Evolutionary conservation across 2,888 invertebrate species (phyloP), one percentile per base, ranked within the genome.

Genomic region (Leptinotarsa tumamoca): DNA sequence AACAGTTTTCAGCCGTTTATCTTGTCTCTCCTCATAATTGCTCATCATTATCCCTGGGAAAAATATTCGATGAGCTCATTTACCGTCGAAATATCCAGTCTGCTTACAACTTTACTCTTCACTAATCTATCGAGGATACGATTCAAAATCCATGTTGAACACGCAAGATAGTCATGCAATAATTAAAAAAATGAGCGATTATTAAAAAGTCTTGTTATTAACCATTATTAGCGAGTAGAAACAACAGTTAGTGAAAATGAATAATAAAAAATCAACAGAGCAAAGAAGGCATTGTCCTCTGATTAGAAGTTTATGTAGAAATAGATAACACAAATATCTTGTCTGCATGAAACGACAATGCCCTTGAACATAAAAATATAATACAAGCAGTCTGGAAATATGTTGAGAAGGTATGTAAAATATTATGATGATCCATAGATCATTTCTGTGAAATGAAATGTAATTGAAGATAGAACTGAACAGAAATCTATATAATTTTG

Each of bases 251-350:
- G 72, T 15, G 72, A 76, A 76, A 78, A 79, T 76, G 75, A 75
- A 79, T 76, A 76, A 79, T 76, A 75, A 78, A 76, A 80, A 80
- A 68, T 68, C 80, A 80, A 49, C 80, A 66, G 78, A 80, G 76
- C 80, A 79, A 73, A 73, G 68, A 78, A 78, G 75, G 75, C 77
- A 79, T 68, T 75, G 78, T 74, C 75, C 75, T 68, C 43, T 50
- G 61, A 72, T 68, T 50, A 58, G 21, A 69, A 49, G 10, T 27
- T 33, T 21, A 23, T 54, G 10, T 7, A 14, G 33, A 17, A 52
- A 52, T n/a, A 68, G n/a, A 52, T 13, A 58, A 21, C 14, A 23
- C 23, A 23, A 21, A 52, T 52, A 17, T 52, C 18, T 54, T 18
- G 54, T 54, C 18, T 18, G 54, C n/a, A 18, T 54, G 54, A 7